These are phyloP conservation scores for Mycetomoellerius zeteki DNA, from an alignment of 1,140 invertebrate species.

Conservation along the genomic window DNA sequence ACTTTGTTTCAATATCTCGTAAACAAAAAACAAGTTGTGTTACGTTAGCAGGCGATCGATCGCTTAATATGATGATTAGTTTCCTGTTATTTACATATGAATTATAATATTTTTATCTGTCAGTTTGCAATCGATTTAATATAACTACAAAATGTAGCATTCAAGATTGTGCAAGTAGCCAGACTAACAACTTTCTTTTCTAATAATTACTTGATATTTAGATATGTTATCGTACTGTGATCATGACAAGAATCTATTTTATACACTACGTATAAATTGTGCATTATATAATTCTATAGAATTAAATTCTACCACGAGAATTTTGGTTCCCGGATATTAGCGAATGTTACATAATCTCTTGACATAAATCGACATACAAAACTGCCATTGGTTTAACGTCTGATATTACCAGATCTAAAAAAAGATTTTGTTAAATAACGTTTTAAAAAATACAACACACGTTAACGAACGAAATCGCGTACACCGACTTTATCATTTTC, in stretches of 20 bases:
- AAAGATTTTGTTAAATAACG: neutral
- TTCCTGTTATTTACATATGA: constrained; percentile 19
- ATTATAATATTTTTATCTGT: constrained; percentile 61
- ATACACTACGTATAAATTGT: constrained; percentile 1
- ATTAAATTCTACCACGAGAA: neutral
- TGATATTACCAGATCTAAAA: neutral
- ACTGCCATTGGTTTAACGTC: neutral
- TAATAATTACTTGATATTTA: constrained; percentile 23
- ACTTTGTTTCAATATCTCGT: constrained; percentile 44
- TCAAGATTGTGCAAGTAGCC: neutral
- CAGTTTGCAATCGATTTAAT: neutral
- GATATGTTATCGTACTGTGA: neutral
- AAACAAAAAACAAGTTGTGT: constrained; percentile 51
- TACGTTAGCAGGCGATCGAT: neutral
- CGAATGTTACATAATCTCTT: constrained; percentile 25
- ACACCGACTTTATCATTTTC: constrained; percentile 59
- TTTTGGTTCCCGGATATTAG: neutral
- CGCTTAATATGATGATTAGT: constrained; percentile 38
- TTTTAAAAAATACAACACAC: neutral
- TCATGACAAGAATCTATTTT: neutral
- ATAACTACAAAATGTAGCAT: neutral
- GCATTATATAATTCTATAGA: neutral
- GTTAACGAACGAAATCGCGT: constrained; percentile 16
- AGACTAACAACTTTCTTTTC: constrained; percentile 30
- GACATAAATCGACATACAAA: neutral